Base-by-base conservation (phyloP, 2,888 invertebrate genomes). In the Stomorhina lunata region DNA sequence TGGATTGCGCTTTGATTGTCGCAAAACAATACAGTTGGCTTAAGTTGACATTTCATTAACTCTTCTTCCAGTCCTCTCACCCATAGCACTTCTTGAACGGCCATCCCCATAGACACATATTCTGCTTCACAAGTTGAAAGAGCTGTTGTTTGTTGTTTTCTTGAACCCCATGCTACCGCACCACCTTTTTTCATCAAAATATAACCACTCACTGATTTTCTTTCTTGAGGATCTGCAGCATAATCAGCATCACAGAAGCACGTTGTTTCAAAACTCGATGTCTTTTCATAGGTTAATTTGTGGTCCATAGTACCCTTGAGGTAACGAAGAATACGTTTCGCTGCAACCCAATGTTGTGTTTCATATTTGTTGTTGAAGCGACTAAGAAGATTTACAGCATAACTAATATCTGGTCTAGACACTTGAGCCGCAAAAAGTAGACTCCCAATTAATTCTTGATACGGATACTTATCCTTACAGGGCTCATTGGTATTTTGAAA, bases 221-320 rank as follows among this genome's bases (percentile, higher is more conserved):
- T 50, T 15, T 50, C 17, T 10, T 68, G 6, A 10, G 48, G 59
- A 27, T 76, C 76, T 0, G 50, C 32, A 25, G 86, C 1, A 88
- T 65, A 69, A 43, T 69, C 45, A 4, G 75, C 75, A 27, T 76
- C 76, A 48, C 65, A 65, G 48, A 43, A 75, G 22, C 73, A 17
- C 10, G 48, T 93, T n/a, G 69, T 4, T 92, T 93, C 0, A 93
- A 93, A 0, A 86, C 89, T 1, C 92, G 92, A 6, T 4, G 15
- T 6, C 29, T 76, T 76, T 29, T 68, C 15, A 17, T 22, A 76
- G 5, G 12, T 48, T 48, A 76, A 27, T n/a, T 66, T 59, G 10
- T 25, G 45, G 22, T 65, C 9, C 0, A 73, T 65, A 1, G 65
- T 65, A 3, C 65, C 55, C 17, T 75, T 75, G n/a, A 65, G 12